Evolutionary conservation across 2,113 vertebrate species (phyloP), one percentile per base, ranked within the genome.

Genomic region (Xiphias gladius): DNA sequence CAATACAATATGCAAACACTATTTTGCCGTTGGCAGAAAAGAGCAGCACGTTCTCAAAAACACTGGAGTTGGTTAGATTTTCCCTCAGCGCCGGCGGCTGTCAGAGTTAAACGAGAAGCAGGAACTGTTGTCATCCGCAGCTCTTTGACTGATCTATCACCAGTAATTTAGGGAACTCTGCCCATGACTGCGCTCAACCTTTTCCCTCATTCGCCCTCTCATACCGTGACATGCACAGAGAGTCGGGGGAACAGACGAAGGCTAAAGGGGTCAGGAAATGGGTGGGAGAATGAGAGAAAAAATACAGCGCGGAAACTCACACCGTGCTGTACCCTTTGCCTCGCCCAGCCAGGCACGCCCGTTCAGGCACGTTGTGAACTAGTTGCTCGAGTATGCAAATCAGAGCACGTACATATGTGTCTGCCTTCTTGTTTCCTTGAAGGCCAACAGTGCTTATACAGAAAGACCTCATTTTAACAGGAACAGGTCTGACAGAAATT

Each of bases 321-420:
- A 57, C 65, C 54, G 12, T 1, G 41, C 17, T 68, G 26, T 70
- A n/a, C 30, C 37, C 58, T 16, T 37, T 28, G 20, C 3, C 24
- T 68, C 43, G 80, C 37, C 46, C 43, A 64, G 32, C 9, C 5
- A 4, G 80, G 46, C 73, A 61, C 50, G n/a, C 80, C 86, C 24
- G 82, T 57, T 70, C 86, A 86, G 81, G 80, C 86, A 82, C 1
- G 66, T 62, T 20, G n/a, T 17, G 22, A 37, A 73, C 48, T 50
- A 35, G 24, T 58, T 24, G n/a, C 80, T 83, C n/a, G 2, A 77
- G 48, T 93, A 95, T 95, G 92, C 93, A 94, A 95, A 93, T 93
- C 78, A 57, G 39, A 19, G 20, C 65, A 9, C 2, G 4, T 20
- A n/a, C 84, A 63, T 80, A 74, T 86, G 66, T 80, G 52, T 12